Evolutionary conservation across 1,140 invertebrate genomes (phyloP).

Genomic region (Aporrectodea caliginosa): DNA sequence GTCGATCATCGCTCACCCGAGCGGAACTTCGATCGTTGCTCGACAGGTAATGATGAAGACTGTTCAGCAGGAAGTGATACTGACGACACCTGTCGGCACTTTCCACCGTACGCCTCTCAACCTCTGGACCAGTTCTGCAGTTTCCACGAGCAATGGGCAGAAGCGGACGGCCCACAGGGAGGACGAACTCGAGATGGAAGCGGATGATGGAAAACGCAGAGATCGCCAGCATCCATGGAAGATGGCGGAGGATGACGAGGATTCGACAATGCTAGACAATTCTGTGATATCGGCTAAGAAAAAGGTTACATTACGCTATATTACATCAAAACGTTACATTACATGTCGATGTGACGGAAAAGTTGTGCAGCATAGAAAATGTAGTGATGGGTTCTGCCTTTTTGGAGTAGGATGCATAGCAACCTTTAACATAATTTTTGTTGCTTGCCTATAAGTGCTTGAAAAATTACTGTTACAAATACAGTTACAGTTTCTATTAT

Average conservation of each 20-base stretch:
- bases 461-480: too few species aligned
- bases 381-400: too few species aligned
- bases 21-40: conserved; percentile 29
- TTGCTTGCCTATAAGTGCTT: too few species aligned
- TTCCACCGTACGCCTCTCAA: conserved; percentile 47
- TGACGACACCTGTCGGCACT: conserved; percentile 50
- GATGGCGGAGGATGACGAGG: background rate
- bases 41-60: conserved; percentile 37
- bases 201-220: background rate
- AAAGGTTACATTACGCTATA: too few species aligned
- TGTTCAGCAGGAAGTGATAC: conserved; percentile 39
- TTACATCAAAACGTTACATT: too few species aligned
- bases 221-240: background rate
- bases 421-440: too few species aligned
- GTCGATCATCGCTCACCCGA: conserved; percentile 25
- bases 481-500: too few species aligned
- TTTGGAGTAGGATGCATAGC: too few species aligned
- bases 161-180: background rate
- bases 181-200: background rate
- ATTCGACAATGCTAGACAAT: background rate
- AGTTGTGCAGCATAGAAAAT: too few species aligned
- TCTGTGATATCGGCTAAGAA: background rate
- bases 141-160: background rate
- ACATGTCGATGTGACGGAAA: too few species aligned
- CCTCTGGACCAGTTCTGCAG: background rate